A percentile compares a stretch with the other conserved stretches of the same genome.
Evolutionary conservation across 2,888 invertebrate species (phyloP).

Genomic region (Orgyia antiqua): DNA sequence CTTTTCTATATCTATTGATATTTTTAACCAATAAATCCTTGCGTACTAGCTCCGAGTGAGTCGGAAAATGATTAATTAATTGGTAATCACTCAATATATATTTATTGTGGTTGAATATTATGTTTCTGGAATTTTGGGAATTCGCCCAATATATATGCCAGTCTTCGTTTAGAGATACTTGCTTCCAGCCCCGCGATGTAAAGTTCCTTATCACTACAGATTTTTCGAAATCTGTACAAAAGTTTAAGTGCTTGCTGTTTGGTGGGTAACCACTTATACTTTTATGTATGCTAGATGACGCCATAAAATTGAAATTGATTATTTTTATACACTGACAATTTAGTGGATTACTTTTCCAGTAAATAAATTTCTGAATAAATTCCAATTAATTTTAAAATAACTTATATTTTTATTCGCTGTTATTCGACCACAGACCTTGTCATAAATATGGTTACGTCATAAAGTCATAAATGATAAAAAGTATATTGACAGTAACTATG

Average conservation of each 20-base stretch:
- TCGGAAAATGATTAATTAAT: constrained; percentile 96
- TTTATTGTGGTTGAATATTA: constrained; percentile 81
- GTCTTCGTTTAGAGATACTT: constrained; percentile 91
- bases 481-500: too few species aligned
- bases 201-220: constrained; percentile 53
- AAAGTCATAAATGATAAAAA: too few species aligned
- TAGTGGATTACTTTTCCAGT: too few species aligned
- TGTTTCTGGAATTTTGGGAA: constrained; percentile 90
- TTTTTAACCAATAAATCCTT: constrained; percentile 98
- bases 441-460: too few species aligned
- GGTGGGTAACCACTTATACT: neutral
- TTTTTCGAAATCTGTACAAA: constrained; percentile 52
- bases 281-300: neutral
- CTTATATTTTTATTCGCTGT: too few species aligned
- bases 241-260: constrained; percentile 25
- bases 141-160: constrained; percentile 98
- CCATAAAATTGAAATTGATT: too few species aligned
- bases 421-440: too few species aligned
- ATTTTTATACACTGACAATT: too few species aligned
- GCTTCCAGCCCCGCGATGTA: constrained; percentile 81
- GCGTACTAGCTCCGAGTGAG: constrained; percentile 95
- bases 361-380: too few species aligned
- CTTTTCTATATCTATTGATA: constrained; percentile 95
- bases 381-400: too few species aligned
- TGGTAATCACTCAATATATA: constrained; percentile 86